Percentiles rank a stretch among this genome's conserved stretches.
These are phyloP conservation scores for Nebria brevicollis DNA, from an alignment of 2,888 invertebrate species.

Conservation along the genomic window DNA sequence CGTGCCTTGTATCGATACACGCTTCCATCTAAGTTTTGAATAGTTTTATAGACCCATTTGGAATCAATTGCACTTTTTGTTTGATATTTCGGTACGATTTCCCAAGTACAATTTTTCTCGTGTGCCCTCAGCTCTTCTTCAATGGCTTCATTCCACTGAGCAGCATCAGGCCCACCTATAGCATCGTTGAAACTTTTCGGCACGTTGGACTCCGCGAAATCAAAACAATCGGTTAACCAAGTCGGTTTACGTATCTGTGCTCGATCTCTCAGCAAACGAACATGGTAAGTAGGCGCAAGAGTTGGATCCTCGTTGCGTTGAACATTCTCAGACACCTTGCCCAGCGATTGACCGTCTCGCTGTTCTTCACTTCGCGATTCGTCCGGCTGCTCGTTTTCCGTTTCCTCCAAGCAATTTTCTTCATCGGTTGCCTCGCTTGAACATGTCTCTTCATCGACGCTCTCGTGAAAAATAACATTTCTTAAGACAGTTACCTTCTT, in stretches of 20 bases:
- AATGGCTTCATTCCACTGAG: conserved; percentile 52
- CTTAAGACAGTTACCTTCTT: conserved; percentile 50
- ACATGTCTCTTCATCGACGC: no score
- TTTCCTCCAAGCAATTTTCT: no score
- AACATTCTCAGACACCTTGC: no score
- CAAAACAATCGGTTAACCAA: background rate
- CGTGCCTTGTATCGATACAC: no score
- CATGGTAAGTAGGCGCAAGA: no score
- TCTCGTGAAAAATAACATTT: conserved; percentile 49
- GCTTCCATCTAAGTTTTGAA: no score
- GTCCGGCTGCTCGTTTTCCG: no score
- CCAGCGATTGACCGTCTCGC: background rate
- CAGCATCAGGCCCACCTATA: conserved; percentile 38
- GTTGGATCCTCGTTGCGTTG: no score
- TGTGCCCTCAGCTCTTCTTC: conserved; percentile 53
- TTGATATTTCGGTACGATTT: conserved; percentile 37
- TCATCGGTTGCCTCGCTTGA: no score
- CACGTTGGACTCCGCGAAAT: conserved; percentile 23
- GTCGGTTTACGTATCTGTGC: background rate
- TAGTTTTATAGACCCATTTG: no score
- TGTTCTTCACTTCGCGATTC: conserved; percentile 30
- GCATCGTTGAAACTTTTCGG: conserved; percentile 50
- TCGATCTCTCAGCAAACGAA: background rate
- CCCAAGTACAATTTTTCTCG: conserved; percentile 54
- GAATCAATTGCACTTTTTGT: no score